phyloP scores from a whole-genome alignment of 2,888 invertebrate genomes.

The Aleiodes testaceus region DNA sequence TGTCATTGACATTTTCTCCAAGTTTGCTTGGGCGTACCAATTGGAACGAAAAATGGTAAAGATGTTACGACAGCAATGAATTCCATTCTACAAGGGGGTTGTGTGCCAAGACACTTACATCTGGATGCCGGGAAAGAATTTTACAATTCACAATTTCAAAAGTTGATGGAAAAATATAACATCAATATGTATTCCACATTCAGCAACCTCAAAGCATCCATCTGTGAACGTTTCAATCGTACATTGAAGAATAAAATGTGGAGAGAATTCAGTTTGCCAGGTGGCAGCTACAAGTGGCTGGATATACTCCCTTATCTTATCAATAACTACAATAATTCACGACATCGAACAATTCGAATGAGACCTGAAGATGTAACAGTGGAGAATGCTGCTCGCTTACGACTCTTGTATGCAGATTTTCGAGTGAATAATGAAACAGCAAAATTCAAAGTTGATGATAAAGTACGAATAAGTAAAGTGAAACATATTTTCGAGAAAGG shows the following conservation, averaged over 20 bases:
- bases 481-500: conserved; percentile 64
- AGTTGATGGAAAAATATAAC: conserved; percentile 39
- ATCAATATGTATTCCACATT: conserved; percentile 48
- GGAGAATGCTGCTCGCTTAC: conserved; percentile 44
- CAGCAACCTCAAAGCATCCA: conserved; percentile 56
- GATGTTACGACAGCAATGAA: conserved; percentile 57
- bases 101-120: conserved; percentile 46
- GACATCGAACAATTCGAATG: conserved; percentile 63
- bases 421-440: background rate
- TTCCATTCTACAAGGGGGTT: conserved; percentile 42
- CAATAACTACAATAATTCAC: conserved; percentile 59
- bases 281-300: conserved; percentile 38
- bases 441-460: conserved; percentile 58
- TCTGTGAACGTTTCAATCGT: conserved; percentile 52
- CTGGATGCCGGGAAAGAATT: conserved; percentile 48
- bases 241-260: conserved; percentile 51
- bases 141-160: conserved; percentile 44
- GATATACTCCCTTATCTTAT: conserved; percentile 44
- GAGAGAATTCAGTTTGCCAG: conserved; percentile 14
- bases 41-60: conserved; percentile 62
- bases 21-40: conserved; percentile 64
- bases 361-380: conserved; percentile 48
- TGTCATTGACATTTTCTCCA: conserved; percentile 67
- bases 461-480: conserved; percentile 61
- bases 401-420: background rate